Conservation (phyloP, 2,888 invertebrate genomes). For the Heliconius erato region DNA sequence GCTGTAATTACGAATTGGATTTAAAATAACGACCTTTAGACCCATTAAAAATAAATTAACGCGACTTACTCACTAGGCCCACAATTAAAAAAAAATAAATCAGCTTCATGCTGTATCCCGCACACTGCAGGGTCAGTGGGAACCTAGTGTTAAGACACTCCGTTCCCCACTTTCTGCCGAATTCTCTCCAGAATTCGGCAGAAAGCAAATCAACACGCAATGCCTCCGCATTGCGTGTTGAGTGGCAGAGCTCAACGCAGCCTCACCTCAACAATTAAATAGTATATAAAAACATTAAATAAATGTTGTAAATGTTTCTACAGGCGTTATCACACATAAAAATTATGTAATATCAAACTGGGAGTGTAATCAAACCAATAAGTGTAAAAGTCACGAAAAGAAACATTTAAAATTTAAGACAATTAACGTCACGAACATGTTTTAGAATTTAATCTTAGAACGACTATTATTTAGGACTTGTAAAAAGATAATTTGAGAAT, state of each 20-base stretch:
- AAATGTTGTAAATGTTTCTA: background rate
- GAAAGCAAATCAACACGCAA: too few species aligned
- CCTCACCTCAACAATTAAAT: background rate
- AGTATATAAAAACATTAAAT: background rate
- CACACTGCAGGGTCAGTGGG: too few species aligned
- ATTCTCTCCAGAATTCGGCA: too few species aligned
- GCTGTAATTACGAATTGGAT: background rate
- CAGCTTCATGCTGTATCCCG: too few species aligned
- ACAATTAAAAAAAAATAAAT: background rate
- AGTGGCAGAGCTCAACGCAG: too few species aligned
- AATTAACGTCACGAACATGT: conserved; percentile 41
- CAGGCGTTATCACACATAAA: background rate
- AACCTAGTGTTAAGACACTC: too few species aligned
- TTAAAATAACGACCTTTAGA: background rate
- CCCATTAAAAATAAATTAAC: conserved; percentile 5
- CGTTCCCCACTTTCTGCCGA: too few species aligned
- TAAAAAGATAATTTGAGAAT: conserved; percentile 15
- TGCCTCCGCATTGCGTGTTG: too few species aligned
- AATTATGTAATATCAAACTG: conserved; percentile 24
- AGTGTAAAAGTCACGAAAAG: conserved; percentile 34
- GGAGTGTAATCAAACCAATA: conserved; percentile 5
- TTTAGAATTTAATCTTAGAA: conserved; percentile 18
- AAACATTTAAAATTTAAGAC: conserved; percentile 22
- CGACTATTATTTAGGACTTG: conserved; percentile 11
- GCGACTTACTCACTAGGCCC: background rate